A percentile compares a stretch with the other conserved stretches of the same genome.
These are phyloP conservation scores for Piezodorus guildinii DNA, from an alignment of 1,140 invertebrate genomes.

Conservation along the genomic window DNA sequence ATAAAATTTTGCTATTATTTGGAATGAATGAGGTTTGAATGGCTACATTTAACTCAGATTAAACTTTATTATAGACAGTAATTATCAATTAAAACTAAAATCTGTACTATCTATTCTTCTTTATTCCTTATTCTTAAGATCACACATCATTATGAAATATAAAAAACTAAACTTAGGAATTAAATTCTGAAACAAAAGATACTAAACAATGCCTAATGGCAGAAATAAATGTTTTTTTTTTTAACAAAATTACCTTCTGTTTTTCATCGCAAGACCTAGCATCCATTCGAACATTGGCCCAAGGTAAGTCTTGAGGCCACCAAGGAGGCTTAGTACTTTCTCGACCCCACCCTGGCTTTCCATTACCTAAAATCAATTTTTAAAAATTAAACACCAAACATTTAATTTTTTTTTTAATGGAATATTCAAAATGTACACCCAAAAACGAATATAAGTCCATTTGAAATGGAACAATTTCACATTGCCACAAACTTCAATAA, in stretches of 20 bases:
- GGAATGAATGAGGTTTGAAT: no score
- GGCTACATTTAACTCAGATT: no score
- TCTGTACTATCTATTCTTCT: no score
- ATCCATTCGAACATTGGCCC: slow-evolving; percentile 96
- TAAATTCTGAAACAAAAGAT: not conserved
- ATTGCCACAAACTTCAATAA: no score
- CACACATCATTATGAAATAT: not conserved
- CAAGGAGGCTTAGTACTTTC: slow-evolving; percentile 87
- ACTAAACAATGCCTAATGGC: not conserved
- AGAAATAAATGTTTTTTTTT: not conserved
- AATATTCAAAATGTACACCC: not conserved
- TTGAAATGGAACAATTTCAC: no score
- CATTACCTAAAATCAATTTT: slow-evolving; percentile 48
- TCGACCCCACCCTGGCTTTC: slow-evolving; percentile 93
- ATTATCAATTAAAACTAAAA: no score
- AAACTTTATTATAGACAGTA: no score
- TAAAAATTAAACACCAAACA: not conserved
- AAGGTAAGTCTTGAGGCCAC: slow-evolving; percentile 94
- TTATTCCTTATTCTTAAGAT: no score
- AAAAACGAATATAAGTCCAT: no score
- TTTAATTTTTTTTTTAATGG: not conserved
- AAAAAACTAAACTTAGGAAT: not conserved
- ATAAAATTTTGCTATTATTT: no score
- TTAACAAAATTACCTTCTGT: slow-evolving; percentile 40
- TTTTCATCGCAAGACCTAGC: slow-evolving; percentile 90